Evolutionary conservation across 2,888 invertebrate species (phyloP).

Genomic region (Melangyna quadrimaculata): DNA sequence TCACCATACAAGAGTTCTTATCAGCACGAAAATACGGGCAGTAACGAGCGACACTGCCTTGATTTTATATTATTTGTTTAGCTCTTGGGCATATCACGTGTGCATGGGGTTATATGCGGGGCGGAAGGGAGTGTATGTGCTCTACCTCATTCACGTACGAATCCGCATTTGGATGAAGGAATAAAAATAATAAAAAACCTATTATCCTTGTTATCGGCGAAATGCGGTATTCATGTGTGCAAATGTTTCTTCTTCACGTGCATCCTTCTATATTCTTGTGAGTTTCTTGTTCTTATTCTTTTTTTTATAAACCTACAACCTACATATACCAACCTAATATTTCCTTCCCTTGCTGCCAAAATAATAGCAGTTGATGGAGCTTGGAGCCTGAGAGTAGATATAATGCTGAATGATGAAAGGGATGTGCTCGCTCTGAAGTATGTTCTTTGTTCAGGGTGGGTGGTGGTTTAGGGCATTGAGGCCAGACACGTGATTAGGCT

Average conservation of each 20-base stretch:
- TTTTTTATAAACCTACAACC: background rate
- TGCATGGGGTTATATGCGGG: background rate
- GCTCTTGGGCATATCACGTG: slow-evolving; percentile 17
- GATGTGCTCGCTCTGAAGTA: background rate
- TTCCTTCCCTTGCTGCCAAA: background rate
- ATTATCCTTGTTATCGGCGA: slow-evolving; percentile 70
- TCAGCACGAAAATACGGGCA: background rate
- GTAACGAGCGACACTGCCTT: background rate
- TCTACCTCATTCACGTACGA: slow-evolving; percentile 56
- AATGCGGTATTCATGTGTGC: slow-evolving; percentile 61
- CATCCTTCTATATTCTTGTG: slow-evolving; percentile 8
- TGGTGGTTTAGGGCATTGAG: slow-evolving; percentile 6
- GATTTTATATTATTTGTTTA: background rate
- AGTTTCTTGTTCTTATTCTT: background rate
- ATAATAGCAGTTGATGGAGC: slow-evolving; percentile 3
- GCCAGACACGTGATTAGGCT: slow-evolving; percentile 64
- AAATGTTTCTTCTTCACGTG: slow-evolving; percentile 55
- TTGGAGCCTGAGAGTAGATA: background rate
- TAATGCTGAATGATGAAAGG: slow-evolving; percentile 24
- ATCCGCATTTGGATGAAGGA: slow-evolving; percentile 56
- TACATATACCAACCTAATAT: background rate
- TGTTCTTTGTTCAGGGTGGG: slow-evolving; percentile 2
- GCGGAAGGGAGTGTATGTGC: background rate
- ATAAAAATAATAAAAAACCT: slow-evolving; percentile 71
- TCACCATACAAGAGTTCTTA: no score